phyloP scores from a whole-genome alignment of 2,113 vertebrate genomes.

The cattle (Bos taurus) region DNA sequence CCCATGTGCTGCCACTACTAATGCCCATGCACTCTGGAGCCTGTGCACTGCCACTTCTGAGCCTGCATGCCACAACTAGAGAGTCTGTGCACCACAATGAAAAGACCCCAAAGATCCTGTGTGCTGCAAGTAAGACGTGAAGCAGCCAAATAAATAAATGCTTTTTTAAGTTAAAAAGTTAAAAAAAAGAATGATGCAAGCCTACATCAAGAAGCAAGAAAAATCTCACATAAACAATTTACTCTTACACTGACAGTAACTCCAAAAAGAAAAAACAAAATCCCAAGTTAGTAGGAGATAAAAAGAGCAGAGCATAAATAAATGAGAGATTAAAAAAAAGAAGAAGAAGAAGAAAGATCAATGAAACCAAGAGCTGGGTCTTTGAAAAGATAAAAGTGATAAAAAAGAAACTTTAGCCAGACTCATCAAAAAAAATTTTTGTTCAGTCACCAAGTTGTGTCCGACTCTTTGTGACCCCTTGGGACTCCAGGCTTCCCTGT shows the following conservation, averaged over 20 bases:
- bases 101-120: background rate
- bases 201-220: background rate
- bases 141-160: background rate
- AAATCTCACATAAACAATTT: background rate
- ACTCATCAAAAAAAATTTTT: background rate
- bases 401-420: background rate
- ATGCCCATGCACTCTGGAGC: background rate
- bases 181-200: background rate
- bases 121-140: background rate
- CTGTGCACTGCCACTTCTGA: background rate
- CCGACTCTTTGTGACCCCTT: background rate
- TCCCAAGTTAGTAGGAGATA: too few relatives aligned
- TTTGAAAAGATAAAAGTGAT: background rate
- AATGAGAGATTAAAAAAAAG: too few relatives aligned
- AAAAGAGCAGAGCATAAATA: too few relatives aligned
- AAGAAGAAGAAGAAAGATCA: background rate
- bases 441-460: background rate
- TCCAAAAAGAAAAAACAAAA: too few relatives aligned
- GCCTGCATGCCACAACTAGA: background rate
- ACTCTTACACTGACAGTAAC: too few relatives aligned
- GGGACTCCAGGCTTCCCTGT: background rate
- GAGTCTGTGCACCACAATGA: background rate
- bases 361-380: background rate
- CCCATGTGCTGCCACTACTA: background rate
- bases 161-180: background rate